These are phyloP conservation scores for Mythimna vitellina DNA, from an alignment of 2,888 invertebrate species.

Conservation along the genomic window DNA sequence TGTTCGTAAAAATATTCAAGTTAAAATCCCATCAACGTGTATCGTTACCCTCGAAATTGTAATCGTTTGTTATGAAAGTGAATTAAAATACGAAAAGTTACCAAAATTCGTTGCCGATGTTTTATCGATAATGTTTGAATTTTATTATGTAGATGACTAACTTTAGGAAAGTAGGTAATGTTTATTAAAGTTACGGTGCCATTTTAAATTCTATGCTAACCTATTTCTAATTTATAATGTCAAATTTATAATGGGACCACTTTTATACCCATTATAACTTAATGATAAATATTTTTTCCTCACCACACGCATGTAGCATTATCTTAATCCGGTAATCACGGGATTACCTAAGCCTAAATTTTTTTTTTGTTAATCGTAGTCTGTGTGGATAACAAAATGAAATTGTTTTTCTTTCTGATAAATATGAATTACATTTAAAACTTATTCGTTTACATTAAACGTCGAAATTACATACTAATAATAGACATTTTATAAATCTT, in stretches of 20 bases:
- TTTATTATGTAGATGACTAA: slow-evolving; percentile 27
- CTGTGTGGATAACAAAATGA: slow-evolving; percentile 5
- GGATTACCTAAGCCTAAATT: slow-evolving; percentile 4
- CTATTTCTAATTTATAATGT: slow-evolving; percentile 30
- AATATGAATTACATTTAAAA: not conserved
- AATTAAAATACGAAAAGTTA: slow-evolving; percentile 40
- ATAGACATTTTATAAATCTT: slow-evolving; percentile 21
- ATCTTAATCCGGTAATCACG: slow-evolving; percentile 23
- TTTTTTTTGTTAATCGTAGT: slow-evolving; percentile 2
- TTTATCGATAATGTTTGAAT: slow-evolving; percentile 37
- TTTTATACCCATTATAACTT: slow-evolving; percentile 47
- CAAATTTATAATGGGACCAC: slow-evolving; percentile 50
- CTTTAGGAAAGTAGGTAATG: slow-evolving; percentile 32
- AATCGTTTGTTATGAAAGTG: slow-evolving; percentile 33
- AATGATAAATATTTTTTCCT: slow-evolving; percentile 18
- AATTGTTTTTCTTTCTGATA: not conserved
- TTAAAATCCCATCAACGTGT: slow-evolving; percentile 32
- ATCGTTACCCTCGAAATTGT: slow-evolving; percentile 30
- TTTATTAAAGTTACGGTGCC: slow-evolving; percentile 54
- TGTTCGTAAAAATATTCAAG: slow-evolving; percentile 43
- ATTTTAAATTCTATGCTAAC: slow-evolving; percentile 47
- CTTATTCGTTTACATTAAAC: not conserved
- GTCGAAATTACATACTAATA: not conserved
- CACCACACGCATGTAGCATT: slow-evolving; percentile 11
- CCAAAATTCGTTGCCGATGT: slow-evolving; percentile 46